A percentile compares a stretch with the other conserved stretches of the same genome.
Evolutionary conservation across 2,797 vertebrate species (phyloP).

Genomic region (Aeoliscus strigatus): DNA sequence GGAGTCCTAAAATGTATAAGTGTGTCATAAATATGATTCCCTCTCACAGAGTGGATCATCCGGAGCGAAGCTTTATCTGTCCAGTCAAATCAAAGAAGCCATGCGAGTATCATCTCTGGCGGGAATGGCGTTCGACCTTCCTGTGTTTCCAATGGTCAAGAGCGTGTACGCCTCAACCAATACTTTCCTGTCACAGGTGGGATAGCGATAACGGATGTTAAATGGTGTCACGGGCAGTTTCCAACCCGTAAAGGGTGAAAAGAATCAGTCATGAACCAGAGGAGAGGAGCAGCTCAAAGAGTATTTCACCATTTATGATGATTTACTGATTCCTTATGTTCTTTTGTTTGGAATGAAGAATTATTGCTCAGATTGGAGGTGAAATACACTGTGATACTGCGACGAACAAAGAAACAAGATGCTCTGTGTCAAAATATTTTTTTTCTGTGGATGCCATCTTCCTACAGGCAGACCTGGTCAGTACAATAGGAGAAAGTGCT

Average conservation of each 20-base stretch:
- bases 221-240: too few species aligned
- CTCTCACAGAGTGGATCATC: constrained; percentile 52
- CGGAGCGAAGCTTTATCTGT: constrained; percentile 63
- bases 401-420: not conserved
- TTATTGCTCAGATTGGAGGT: not conserved
- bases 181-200: constrained; percentile 75
- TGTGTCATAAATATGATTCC: not conserved
- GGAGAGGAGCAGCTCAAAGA: too few species aligned
- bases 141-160: constrained; percentile 76
- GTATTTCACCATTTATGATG: too few species aligned
- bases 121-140: constrained; percentile 62
- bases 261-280: not conserved
- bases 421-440: not conserved
- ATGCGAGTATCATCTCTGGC: constrained; percentile 70
- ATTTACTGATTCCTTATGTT: too few species aligned
- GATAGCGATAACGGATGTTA: constrained; percentile 3
- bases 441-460: constrained; percentile 7
- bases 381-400: not conserved
- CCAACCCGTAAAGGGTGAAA: not conserved
- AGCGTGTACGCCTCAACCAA: constrained; percentile 71
- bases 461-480: constrained; percentile 76
- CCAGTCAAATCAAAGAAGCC: constrained; percentile 74
- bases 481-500: constrained; percentile 80
- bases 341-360: too few species aligned
- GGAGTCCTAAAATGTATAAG: too few species aligned